Base-by-base conservation (phyloP, 2,797 vertebrate species). In the Liparis tanakae region DNA sequence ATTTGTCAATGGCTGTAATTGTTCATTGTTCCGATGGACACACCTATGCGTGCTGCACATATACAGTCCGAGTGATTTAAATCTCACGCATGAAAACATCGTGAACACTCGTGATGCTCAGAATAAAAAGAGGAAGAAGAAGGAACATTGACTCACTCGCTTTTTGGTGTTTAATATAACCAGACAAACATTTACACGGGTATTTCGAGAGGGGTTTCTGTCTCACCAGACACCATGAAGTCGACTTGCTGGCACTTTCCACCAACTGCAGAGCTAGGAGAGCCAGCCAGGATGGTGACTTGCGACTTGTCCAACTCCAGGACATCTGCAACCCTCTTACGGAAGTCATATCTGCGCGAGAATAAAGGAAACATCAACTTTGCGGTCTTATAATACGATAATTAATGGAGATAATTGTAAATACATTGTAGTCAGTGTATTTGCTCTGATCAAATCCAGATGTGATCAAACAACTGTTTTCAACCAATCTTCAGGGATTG, bases 171-270 rank as follows among this genome's bases (percentile, higher is more conserved):
- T 20, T 20, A 50, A n/a, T 50, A 50, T 4, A 50, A 48, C 3
- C 10, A 56, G 36, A 51, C 6, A 46, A 5, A 12, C 0, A 7
- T 57, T 17, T 1, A 53, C 0, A 69, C n/a, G 0, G 6, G 4
- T 30, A 17, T 3, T 14, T 58, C 60, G 30, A 0, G 14, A 18
- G 14, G 14, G 1, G 3, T 22, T 63, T 58, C 4, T 6, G 12
- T 6, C 80, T 80, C 88, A 94, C 95, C 95, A 68, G 93, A 93
- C 1, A 95, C 76, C 66, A 94, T 79, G 76, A 79, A 95, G 63
- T 9, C 70, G 61, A 95, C 91, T 65, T 83, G 56, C 74, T 93
- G 92, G 70, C 95, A 96, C 1, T 0, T 57, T 57, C 76, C 80
- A 3, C 7, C 43, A 1, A 46, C 10, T 22, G 10, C 54, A 44